Base-by-base conservation (phyloP, 1,140 invertebrate genomes). In the Drosophila guanche region DNA sequence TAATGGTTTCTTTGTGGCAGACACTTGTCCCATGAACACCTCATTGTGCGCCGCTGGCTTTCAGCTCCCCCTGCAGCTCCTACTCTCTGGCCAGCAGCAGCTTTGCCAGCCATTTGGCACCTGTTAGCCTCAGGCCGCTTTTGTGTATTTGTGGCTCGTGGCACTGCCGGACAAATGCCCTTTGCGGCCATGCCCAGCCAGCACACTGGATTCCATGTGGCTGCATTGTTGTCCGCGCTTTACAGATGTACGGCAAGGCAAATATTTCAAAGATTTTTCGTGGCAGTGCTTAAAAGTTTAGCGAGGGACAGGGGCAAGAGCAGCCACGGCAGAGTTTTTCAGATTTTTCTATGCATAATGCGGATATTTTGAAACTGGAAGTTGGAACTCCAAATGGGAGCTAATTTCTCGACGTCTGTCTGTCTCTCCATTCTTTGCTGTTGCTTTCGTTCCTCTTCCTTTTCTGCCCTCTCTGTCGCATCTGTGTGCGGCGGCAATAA, bases 401-500 rank as follows among this genome's bases (percentile, higher is more conserved):
- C 67, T 57, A 69, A 66, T 69, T 59, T 62, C 56, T 70, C 53
- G 48, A 33, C 52, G 45, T 59, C 51, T 45, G 29, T 25, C 56
- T 12, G 40, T 14, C 22, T 29, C 23, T 14, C 37, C 7, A 16
- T 14, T 45, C 14, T 20, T 5, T 7, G 6, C 23, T 10, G 2
- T 27, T 5, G 6, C 23, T 12, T n/a, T 20, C 4, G 25, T 48
- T 25, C 41, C n/a, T 29, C 5, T 12, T 29, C 29, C 22, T 40
- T 48, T 12, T 41, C 20, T 41, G 46, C 55, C 46, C 5, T 8
- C 14, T 10, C 47, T 56, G 76, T 71, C 81, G 74, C 83, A 86
- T 86, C 83, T 86, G 83, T 86, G 78, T 76, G 71, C 58, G 66
- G 67, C 50, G 67, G 81, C 78, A 86, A 86, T 86, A 86, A 86